Evolutionary conservation across 2,888 invertebrate species (phyloP), one percentile per base, ranked within the genome.

Genomic region (Ormyrus nitidulus): DNA sequence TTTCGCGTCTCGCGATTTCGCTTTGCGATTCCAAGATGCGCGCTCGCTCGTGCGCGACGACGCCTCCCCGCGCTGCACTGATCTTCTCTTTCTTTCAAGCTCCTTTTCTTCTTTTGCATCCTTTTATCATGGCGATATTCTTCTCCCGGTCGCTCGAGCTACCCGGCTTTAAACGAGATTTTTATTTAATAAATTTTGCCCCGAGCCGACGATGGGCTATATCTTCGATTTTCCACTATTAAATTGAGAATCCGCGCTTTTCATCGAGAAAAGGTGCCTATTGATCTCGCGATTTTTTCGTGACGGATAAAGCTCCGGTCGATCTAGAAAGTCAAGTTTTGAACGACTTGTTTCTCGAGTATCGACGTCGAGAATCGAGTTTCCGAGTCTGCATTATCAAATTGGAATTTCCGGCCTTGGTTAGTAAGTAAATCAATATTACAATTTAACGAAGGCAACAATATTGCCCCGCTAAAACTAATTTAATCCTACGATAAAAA

Each of bases 1-100:
- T 75, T 78, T 74, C 70, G 78, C 77, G 70, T 73, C 66, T 72
- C 65, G 75, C 77, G 78, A 75, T 80, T 76, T 73, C 48, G 69
- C 77, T 70, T 71, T 75, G 64, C 73, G 78, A 71, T 77, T 77
- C 49, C 34, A 51, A 65, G 62, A 69, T 53, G 75, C 58, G 62
- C 61, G 44, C 10, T 6, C 62, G 68, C 34, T 34, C 34, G 34
- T 34, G 34, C 34, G 34, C 34, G 34, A 34, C 59, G 58, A 70
- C 71, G 79, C 80, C 62, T 77, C 73, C 4, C 34, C 4, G 34
- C 34, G 34, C 34, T 34, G 34, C 34, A 58, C 73, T 81, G 77
- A 74, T 71, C 13, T 70, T 53, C 61, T 65, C 13, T 62, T 64
- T 19, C 75, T 66, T 49, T 51, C 61, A 54, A 56, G 8, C 75